Evolutionary conservation across 2,888 invertebrate genomes (phyloP).

Genomic region (Dichetophora obliterata): DNA sequence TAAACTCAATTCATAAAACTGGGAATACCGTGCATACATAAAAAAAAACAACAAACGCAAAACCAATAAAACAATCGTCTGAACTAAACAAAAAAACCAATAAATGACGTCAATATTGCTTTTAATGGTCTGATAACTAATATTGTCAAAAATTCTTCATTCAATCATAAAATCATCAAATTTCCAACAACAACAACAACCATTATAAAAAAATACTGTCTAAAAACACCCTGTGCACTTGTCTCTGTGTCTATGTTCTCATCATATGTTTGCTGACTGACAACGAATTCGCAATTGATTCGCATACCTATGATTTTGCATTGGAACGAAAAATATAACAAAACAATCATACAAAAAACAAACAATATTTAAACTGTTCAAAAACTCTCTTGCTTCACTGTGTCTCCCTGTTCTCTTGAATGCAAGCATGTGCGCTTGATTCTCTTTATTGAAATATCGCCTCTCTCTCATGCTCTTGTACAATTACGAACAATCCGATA

Average conservation of each 20-base stretch:
- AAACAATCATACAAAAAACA: neutral
- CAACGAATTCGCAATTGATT: constrained; percentile 33
- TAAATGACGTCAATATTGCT: constrained; percentile 19
- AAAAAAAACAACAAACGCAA: constrained; percentile 35
- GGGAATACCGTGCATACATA: constrained; percentile 20
- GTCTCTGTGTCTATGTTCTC: neutral
- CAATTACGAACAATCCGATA: neutral
- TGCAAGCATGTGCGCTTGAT: constrained; percentile 46
- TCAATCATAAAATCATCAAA: neutral
- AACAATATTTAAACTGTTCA: neutral
- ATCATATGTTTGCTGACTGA: constrained; percentile 33
- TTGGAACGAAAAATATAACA: constrained; percentile 4
- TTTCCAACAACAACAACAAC: neutral
- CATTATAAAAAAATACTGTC: neutral
- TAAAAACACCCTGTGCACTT: neutral
- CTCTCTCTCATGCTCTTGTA: neutral
- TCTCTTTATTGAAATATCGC: neutral
- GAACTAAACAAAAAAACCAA: neutral
- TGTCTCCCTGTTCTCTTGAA: constrained; percentile 46
- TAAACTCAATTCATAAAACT: constrained; percentile 42
- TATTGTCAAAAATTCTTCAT: neutral
- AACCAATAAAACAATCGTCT: constrained; percentile 1
- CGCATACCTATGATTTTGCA: constrained; percentile 49
- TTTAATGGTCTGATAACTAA: constrained; percentile 20
- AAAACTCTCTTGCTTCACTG: constrained; percentile 35